Base-by-base conservation (phyloP, 2,113 vertebrate species). In the Argyrosomus japonicus region DNA sequence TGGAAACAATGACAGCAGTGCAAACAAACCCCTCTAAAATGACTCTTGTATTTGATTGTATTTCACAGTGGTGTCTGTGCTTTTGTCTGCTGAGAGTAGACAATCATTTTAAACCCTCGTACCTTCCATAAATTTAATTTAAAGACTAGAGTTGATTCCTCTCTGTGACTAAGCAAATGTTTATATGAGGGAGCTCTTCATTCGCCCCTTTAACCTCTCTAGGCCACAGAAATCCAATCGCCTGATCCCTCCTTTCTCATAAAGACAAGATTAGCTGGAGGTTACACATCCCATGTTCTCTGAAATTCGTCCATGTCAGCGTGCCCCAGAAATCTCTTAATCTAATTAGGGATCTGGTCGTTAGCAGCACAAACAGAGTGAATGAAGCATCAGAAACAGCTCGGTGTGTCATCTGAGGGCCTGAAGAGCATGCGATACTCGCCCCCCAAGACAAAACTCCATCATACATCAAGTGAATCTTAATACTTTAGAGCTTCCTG, bases 291-390 rank as follows among this genome's bases (percentile, higher is more conserved):
- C 90, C 25, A 84, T 92, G 87, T 95, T 95, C 91, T 90, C 92
- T 85, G 88, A 82, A 94, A 92, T 93, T 94, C 86, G 82, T 94
- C 93, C 93, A 94, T 93, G 94, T 93, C 93, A 90, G 86, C 72
- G 86, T 92, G 94, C 92, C 87, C 87, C 81, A 87, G 79, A 93
- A 95, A 95, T 93, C 94, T 93, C 91, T 95, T 94, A 94, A 95
- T 95, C 94, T 94, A 19, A 69, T 90, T 84, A 88, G 82, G 94
- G 89, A 93, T 90, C 85, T 76, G 83, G 27, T 91, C 92, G 92
- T 93, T 81, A 83, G 77, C 78, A 85, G 86, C 87, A 53, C 82
- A 91, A 92, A 84, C 75, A 74, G 72, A 83, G 51, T 23, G 63
- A 85, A 75, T 51, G 56, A 82, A 73, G 85, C 73, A 56, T 54